A percentile compares a stretch with the other conserved stretches of the same genome.
Evolutionary conservation across 2,797 vertebrate genomes (phyloP).

Genomic region (Syngnathus rostellatus): DNA sequence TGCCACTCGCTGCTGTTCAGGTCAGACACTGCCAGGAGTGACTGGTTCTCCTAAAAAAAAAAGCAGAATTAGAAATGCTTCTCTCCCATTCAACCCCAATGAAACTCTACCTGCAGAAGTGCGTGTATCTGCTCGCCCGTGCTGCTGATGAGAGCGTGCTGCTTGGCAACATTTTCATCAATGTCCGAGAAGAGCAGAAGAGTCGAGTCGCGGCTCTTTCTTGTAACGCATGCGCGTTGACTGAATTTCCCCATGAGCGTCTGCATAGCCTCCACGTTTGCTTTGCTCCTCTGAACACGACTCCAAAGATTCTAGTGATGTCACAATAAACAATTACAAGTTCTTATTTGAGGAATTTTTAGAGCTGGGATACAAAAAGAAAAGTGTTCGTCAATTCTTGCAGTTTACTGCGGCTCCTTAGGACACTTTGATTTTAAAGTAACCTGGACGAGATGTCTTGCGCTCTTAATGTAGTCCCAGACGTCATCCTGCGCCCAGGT

Average conservation of each 20-base stretch:
- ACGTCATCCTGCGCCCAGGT: slow-evolving; percentile 66
- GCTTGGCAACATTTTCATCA: slow-evolving; percentile 59
- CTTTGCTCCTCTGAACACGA: slow-evolving; percentile 67
- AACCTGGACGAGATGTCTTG: slow-evolving; percentile 51
- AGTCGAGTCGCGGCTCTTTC: slow-evolving; percentile 43
- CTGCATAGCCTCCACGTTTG: slow-evolving; percentile 63
- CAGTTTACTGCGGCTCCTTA: too few species aligned
- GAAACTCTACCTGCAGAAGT: slow-evolving; percentile 47
- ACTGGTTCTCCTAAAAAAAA: slow-evolving; percentile 68
- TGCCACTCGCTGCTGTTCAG: slow-evolving; percentile 69
- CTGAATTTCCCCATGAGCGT: slow-evolving; percentile 58
- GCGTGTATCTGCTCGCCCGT: slow-evolving; percentile 64
- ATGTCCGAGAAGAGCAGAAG: slow-evolving; percentile 59
- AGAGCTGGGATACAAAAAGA: too few species aligned
- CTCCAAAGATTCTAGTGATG: slow-evolving; percentile 46
- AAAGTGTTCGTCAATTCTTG: too few species aligned
- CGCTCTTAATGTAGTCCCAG: slow-evolving; percentile 64
- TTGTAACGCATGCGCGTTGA: slow-evolving; percentile 56
- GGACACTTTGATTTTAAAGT: too few species aligned
- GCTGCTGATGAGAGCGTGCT: slow-evolving; percentile 51
- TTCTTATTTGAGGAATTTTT: not conserved
- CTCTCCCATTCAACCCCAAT: not conserved
- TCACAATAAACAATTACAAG: slow-evolving; percentile 13
- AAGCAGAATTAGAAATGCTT: not conserved
- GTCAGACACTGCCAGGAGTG: slow-evolving; percentile 65